Evolutionary conservation across 2,797 vertebrate species (phyloP), one percentile per base, ranked within the genome.

Genomic region (Gambelia wislizenii): DNA sequence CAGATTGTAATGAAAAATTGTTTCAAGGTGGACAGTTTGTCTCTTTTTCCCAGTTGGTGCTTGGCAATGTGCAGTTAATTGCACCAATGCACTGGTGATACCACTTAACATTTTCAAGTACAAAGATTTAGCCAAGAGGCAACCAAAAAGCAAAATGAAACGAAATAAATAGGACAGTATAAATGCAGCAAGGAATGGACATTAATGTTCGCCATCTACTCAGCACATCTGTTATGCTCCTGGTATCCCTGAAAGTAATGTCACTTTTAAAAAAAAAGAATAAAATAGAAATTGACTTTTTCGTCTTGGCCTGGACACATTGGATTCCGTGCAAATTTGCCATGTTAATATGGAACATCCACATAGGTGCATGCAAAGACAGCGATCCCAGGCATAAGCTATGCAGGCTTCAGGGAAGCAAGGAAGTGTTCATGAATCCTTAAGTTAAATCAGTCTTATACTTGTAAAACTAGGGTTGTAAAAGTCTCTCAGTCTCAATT

Each of bases 1-100:
- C 94, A 93, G 91, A 92, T 94, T 72, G 87, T 56, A 87, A 87
- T 92, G 76, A 95, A 94, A 96, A 95, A 93, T 75, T 91, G 83
- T 95, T 95, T 90, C 64, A 95, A 95, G 92, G 93, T 93, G 85
- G 93, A 39, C 84, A 0, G 2, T 67, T 82, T 91, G 47, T 85
- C 91, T 93, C 20, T 85, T 86, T 93, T 90, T 87, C 89, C 80
- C 72, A 78, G 36, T 44, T 93, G 83, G 89, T 33, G 0, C 94
- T 76, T 74, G 94, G 82, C 93, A 96, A 95, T 91, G 86, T 7
- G 39, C 52, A 87, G 59, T 88, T 91, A 93, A 93, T 95, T 92
- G 75, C 85, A 78, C 27, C 22, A 61, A 93, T 64, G 90, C 52
- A 36, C 83, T 76, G 75, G 44, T 30, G 22, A 47, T 47, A 91